phyloP scores from a whole-genome alignment of 2,797 vertebrate genomes.

The Aplochiton taeniatus region DNA sequence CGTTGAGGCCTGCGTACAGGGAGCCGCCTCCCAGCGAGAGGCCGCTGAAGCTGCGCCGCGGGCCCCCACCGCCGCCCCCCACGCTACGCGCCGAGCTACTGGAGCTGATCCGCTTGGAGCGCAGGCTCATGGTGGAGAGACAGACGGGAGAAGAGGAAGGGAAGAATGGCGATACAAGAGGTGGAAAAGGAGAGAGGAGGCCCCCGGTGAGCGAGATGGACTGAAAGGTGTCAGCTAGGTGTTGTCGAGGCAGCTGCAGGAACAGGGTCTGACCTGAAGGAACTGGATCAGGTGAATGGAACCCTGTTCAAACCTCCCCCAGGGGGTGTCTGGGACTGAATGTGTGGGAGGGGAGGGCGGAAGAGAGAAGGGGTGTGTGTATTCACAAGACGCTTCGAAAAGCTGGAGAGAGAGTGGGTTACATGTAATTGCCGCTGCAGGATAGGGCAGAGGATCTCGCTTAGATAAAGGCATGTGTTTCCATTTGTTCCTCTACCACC shows the following conservation, averaged over 20 bases:
- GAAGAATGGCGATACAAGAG: no score
- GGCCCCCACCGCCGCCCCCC: slow-evolving; percentile 62
- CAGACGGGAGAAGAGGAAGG: background rate
- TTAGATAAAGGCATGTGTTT: background rate
- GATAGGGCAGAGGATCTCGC: background rate
- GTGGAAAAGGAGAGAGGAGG: no score
- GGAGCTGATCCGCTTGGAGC: slow-evolving; percentile 76
- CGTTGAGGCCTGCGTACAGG: slow-evolving; percentile 51
- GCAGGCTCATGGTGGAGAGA: slow-evolving; percentile 72
- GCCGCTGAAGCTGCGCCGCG: slow-evolving; percentile 65
- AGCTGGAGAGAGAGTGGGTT: background rate
- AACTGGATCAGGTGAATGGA: background rate
- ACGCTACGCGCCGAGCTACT: slow-evolving; percentile 65
- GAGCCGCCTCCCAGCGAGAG: slow-evolving; percentile 78
- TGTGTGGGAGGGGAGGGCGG: background rate
- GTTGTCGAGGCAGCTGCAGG: background rate
- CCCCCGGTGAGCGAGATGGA: background rate
- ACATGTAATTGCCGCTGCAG: background rate
- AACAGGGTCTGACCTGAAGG: background rate
- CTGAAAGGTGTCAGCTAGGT: background rate
- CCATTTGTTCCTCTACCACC: background rate
- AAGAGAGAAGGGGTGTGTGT: background rate
- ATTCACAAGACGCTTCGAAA: background rate
- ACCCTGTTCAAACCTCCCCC: background rate
- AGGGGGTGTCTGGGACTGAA: background rate